Conservation (phyloP, 2,797 vertebrate genomes). For the Hemitrygon akajei region DNA sequence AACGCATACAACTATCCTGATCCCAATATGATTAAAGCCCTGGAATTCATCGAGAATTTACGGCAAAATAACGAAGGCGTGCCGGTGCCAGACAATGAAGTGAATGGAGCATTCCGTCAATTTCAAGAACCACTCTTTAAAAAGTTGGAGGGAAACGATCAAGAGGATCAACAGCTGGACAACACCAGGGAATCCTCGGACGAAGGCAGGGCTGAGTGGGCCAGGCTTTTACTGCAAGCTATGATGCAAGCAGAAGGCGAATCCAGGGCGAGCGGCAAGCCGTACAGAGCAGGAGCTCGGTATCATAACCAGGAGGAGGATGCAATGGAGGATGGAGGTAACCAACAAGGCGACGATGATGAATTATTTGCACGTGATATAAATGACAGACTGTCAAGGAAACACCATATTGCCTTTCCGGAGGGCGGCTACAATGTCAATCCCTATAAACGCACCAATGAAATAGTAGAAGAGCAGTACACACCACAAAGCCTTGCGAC, state of each 20-base stretch:
- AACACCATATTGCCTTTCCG: slow-evolving; percentile 66
- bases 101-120: slow-evolving; percentile 50
- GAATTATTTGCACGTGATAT: slow-evolving; percentile 55
- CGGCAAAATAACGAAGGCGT: slow-evolving; percentile 67
- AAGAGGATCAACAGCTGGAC: slow-evolving; percentile 58
- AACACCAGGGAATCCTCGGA: slow-evolving; percentile 56
- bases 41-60: slow-evolving; percentile 86
- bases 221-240: slow-evolving; percentile 75
- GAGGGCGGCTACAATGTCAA: slow-evolving; percentile 70
- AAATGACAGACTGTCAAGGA: slow-evolving; percentile 59
- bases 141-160: slow-evolving; percentile 57
- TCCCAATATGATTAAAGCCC: slow-evolving; percentile 82
- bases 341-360: slow-evolving; percentile 65
- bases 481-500: slow-evolving; percentile 89
- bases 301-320: slow-evolving; percentile 57
- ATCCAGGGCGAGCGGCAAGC: slow-evolving; percentile 60
- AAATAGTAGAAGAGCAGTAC: slow-evolving; percentile 88
- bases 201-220: slow-evolving; percentile 74
- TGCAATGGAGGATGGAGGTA: slow-evolving; percentile 40
- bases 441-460: slow-evolving; percentile 84
- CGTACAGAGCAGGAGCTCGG: slow-evolving; percentile 54
- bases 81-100: slow-evolving; percentile 60
- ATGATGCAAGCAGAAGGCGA: slow-evolving; percentile 71
- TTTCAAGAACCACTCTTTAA: slow-evolving; percentile 54
- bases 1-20: slow-evolving; percentile 63